A percentile compares a stretch with the other conserved stretches of the same genome.
These are phyloP conservation scores for Harpagoxenus sublaevis DNA, from an alignment of 2,888 invertebrate genomes.

Conservation along the genomic window DNA sequence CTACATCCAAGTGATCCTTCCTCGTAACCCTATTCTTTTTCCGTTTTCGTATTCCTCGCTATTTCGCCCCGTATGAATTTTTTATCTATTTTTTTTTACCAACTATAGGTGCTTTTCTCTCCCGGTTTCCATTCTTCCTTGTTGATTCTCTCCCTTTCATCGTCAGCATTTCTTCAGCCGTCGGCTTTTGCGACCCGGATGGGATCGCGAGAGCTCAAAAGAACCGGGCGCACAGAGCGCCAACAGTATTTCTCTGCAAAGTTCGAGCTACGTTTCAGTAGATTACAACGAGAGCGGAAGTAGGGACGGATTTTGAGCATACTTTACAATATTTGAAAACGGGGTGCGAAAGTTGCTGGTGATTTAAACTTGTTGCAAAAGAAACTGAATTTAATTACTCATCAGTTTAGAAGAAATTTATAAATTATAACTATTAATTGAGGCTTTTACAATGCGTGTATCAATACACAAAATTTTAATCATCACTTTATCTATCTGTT, in stretches of 20 bases:
- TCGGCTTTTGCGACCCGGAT: conserved; percentile 47
- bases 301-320: conserved; percentile 13
- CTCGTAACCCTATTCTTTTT: background rate
- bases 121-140: conserved; percentile 10
- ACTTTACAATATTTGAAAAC: conserved; percentile 45
- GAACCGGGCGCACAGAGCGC: conserved; percentile 47
- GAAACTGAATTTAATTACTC: conserved; percentile 1
- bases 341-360: conserved; percentile 20
- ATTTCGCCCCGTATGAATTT: background rate
- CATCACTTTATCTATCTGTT: too few species aligned
- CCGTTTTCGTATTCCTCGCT: background rate
- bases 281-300: conserved; percentile 17
- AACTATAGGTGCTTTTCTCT: conserved; percentile 12
- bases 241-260: conserved; percentile 48
- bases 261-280: conserved; percentile 51
- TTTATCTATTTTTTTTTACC: conserved; percentile 39
- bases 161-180: conserved; percentile 45
- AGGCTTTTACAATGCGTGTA: too few species aligned
- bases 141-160: conserved; percentile 43
- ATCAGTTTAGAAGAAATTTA: too few species aligned
- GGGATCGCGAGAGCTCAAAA: conserved; percentile 55
- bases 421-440: too few species aligned
- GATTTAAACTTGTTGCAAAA: conserved; percentile 28
- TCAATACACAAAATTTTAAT: too few species aligned
- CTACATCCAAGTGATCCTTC: conserved; percentile 3